Percentiles rank a stretch among this genome's conserved stretches.
phyloP scores from a whole-genome alignment of 1,140 invertebrate species.

The Hycleus phaleratus region DNA sequence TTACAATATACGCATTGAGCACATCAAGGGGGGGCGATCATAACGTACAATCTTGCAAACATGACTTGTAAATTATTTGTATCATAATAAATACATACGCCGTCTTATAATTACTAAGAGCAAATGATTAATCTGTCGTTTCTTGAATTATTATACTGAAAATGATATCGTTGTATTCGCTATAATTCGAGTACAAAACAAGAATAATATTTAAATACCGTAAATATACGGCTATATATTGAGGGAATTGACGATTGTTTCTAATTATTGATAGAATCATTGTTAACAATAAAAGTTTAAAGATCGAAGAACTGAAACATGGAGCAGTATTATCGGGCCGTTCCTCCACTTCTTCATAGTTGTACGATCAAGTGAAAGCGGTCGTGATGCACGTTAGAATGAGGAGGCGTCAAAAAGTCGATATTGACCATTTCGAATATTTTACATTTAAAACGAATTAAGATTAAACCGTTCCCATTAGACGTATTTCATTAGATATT shows the following conservation, averaged over 20 bases:
- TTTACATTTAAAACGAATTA: slow-evolving; percentile 17
- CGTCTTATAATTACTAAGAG: slow-evolving; percentile 22
- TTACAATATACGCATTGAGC: slow-evolving; percentile 6
- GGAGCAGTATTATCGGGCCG: background rate
- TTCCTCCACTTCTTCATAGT: too few relatives aligned
- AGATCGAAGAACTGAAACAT: too few relatives aligned
- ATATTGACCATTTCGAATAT: slow-evolving; percentile 7
- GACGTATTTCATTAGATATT: slow-evolving; percentile 8
- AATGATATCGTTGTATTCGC: slow-evolving; percentile 4
- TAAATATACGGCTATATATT: too few relatives aligned
- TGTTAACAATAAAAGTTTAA: too few relatives aligned
- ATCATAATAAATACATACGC: slow-evolving; percentile 28
- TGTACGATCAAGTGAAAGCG: slow-evolving; percentile 7
- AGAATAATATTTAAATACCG: too few relatives aligned
- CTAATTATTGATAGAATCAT: too few relatives aligned
- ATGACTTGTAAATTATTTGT: slow-evolving; percentile 27
- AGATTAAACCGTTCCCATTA: slow-evolving; percentile 4
- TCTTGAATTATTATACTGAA: slow-evolving; percentile 21
- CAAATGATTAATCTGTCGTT: slow-evolving; percentile 27
- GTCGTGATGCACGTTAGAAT: slow-evolving; percentile 12
- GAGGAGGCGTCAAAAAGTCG: slow-evolving; percentile 13
- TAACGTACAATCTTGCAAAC: slow-evolving; percentile 23
- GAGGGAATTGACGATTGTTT: too few relatives aligned
- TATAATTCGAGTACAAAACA: too few relatives aligned
- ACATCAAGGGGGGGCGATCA: slow-evolving; percentile 10